These are phyloP conservation scores for Neogobius melanostomus DNA, from an alignment of 2,113 vertebrate species.

Conservation along the genomic window DNA sequence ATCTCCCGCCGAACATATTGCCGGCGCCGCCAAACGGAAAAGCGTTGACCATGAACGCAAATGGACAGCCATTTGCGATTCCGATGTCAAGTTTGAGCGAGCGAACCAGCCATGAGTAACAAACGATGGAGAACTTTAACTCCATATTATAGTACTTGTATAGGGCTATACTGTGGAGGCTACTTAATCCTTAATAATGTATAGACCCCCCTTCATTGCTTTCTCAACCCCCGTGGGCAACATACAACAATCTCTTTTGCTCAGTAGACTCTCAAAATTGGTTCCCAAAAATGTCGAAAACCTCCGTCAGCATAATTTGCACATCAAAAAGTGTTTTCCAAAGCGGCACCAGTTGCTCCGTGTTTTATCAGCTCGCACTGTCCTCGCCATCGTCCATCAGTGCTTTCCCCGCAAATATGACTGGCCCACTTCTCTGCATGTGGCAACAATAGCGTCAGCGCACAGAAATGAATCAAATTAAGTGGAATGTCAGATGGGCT, in stretches of 20 bases:
- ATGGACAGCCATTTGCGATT: not conserved
- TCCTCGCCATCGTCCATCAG: constrained; percentile 42
- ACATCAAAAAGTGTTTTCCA: constrained; percentile 3
- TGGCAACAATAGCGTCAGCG: constrained; percentile 57
- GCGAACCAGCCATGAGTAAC: not conserved
- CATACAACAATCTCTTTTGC: constrained; percentile 21
- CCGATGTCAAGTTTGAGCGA: not conserved
- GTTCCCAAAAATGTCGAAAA: constrained; percentile 28
- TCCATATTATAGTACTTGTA: no score
- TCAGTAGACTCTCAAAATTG: constrained; percentile 15
- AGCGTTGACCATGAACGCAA: not conserved
- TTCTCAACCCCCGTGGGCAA: constrained; percentile 8
- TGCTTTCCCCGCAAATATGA: constrained; percentile 44
- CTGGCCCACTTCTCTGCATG: constrained; percentile 66
- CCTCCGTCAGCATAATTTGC: constrained; percentile 27
- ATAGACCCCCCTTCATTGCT: constrained; percentile 1
- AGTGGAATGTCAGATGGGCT: constrained; percentile 70
- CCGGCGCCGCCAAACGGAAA: constrained; percentile 24
- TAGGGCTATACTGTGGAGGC: not conserved
- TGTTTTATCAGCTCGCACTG: constrained; percentile 27
- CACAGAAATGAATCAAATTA: constrained; percentile 75
- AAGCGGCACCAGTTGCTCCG: constrained; percentile 14
- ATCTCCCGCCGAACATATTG: constrained; percentile 40
- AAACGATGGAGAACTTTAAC: not conserved
- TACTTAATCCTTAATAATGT: not conserved